Conservation (phyloP, 23 tunicate genomes). For the Styela clava region DNA sequence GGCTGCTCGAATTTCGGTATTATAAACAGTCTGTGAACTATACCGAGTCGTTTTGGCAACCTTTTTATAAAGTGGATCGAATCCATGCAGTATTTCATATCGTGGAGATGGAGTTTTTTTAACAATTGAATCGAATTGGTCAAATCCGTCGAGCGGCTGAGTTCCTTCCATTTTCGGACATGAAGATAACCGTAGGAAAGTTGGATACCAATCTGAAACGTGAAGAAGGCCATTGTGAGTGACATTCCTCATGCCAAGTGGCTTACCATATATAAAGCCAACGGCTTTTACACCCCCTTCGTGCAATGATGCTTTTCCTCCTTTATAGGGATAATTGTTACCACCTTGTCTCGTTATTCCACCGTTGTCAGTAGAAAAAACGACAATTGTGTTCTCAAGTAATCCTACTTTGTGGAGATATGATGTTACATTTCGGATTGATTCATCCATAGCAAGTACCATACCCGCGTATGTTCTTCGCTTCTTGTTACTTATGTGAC, state of each 20-base stretch:
- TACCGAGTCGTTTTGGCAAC: not conserved
- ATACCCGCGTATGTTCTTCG: slow-evolving; percentile 35
- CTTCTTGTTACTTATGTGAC: not conserved
- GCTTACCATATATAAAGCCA: slow-evolving; percentile 61
- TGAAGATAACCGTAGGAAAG: slow-evolving; percentile 53
- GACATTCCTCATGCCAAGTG: slow-evolving; percentile 6
- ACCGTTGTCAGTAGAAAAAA: slow-evolving; percentile 50
- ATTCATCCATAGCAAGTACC: slow-evolving; percentile 42
- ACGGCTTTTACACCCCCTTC: slow-evolving; percentile 63
- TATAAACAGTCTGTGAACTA: slow-evolving; percentile 23
- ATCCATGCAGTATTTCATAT: slow-evolving; percentile 59
- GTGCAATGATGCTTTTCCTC: slow-evolving; percentile 54
- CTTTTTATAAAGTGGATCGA: slow-evolving; percentile 47
- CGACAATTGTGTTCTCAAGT: slow-evolving; percentile 39
- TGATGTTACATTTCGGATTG: slow-evolving; percentile 10
- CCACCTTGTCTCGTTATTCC: slow-evolving; percentile 63
- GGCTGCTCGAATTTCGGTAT: slow-evolving; percentile 50
- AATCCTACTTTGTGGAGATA: slow-evolving; percentile 10
- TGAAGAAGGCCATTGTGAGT: slow-evolving; percentile 40
- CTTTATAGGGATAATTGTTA: slow-evolving; percentile 62
- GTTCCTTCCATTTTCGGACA: slow-evolving; percentile 46
- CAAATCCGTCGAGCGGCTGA: slow-evolving; percentile 45
- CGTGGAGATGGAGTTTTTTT: slow-evolving; percentile 1
- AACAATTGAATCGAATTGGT: slow-evolving; percentile 42
- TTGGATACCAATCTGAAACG: slow-evolving; percentile 76